Base-by-base conservation (phyloP, 1,140 invertebrate species). In the Parasteatoda tepidariorum region DNA sequence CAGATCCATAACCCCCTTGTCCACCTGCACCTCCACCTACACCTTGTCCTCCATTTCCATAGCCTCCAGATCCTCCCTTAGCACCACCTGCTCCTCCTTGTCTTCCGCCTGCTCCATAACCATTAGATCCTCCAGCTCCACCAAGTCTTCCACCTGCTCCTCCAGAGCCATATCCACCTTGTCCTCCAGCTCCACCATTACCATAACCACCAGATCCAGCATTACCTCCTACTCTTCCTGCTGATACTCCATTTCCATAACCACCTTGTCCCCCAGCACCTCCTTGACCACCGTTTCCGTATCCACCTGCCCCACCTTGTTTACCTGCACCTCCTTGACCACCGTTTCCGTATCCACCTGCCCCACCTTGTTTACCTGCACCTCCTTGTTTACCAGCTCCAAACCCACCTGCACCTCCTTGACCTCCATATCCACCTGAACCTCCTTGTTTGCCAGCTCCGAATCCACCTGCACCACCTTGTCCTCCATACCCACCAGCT, bases 191-290 rank as follows among this genome's bases (percentile, higher is more conserved):
- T n/a, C 57, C 57, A 59, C 15, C 9, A n/a, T 22, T 22, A 3
- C 57, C 57, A n/a, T 59, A 22, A n/a, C 57, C 68, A 18, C 68
- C 68, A 54, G 22, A 1, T 57, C 68, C 68, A 7, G 41, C 68
- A 2, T 7, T 3, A 2, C 34, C 22, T 55, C 38, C 38, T 59
- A 18, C 55, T 18, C 15, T 22, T 59, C 57, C 57, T n/a, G 15
- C 57, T 9, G n/a, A 13, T 1, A 24, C 67, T 11, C 68, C 26
- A 18, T 13, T 24, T 5, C 0, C 68, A 48, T 41, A 41, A 41
- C 67, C 67, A 0, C 26, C 41, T 26, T 57, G 41, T n/a, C 68
- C 41, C n/a, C 68, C 68, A 30, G 26, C 48, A 30, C 68, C 68
- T 6, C 28, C 26, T 57, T 48, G 38, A 5, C 48, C 18, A 9